Evolutionary conservation across 2,888 invertebrate species (phyloP), one percentile per base, ranked within the genome.

Genomic region (Adela reaumurella): DNA sequence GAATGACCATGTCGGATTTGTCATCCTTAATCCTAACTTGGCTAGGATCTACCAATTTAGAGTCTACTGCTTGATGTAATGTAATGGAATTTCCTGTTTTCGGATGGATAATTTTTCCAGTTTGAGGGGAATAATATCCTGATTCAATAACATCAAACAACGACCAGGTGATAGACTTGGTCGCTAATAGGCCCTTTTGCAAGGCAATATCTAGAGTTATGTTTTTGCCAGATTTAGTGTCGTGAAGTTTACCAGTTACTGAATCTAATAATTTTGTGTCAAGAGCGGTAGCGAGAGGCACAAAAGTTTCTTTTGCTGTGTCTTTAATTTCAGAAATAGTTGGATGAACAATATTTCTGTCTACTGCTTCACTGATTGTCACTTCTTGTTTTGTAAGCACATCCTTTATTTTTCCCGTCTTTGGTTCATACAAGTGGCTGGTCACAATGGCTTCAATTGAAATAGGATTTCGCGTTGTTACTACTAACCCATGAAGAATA

Each of bases 271-370:
- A 67, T 57, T 88, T 86, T 41, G 79, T 82, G 46, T 84, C 76
- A 45, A 93, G 73, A 24, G 92, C 91, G 64, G 92, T 88, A 44
- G 85, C 83, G 46, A 95, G 74, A 4, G 89, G 83, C 1, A 94
- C 67, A 55, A 87, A 87, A 55, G 84, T 83, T 48, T 89, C 86
- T 45, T 84, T 83, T 57, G 84, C 82, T 0, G 89, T 87, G 63
- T 94, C 91, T 63, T 88, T 88, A 54, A 93, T 87, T 67, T 90
- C 84, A 4, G 90, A 89, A 55, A 92, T 89, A 52, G 87, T 87
- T 1, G 90, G 87, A 68, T 93, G 91, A 20, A 95, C 83, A 53
- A 94, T 85, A 57, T 89, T 88, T 59, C 90, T 83, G 55, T 87
- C 83, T 46, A 93, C 85, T 2, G 92, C 90, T 60, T 92, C 90